These are phyloP conservation scores for Trichomycterus rosablanca DNA, from an alignment of 2,113 vertebrate genomes.

Conservation along the genomic window DNA sequence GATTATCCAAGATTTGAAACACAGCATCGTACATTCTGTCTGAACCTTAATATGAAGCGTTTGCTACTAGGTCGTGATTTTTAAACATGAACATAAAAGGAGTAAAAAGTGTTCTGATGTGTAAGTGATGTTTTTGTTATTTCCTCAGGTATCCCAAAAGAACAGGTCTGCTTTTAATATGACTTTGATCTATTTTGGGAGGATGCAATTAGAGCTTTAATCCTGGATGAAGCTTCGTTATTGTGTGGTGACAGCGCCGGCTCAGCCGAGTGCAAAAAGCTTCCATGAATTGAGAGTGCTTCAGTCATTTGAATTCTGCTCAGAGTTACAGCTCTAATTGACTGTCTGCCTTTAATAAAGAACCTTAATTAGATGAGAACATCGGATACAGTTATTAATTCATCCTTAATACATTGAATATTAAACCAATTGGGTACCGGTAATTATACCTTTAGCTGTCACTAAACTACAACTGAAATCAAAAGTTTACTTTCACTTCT, in stretches of 20 bases:
- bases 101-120: background rate
- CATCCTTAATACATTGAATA: too few relatives aligned
- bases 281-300: background rate
- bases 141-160: slow-evolving; percentile 8
- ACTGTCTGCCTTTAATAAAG: background rate
- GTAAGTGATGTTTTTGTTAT: slow-evolving; percentile 6
- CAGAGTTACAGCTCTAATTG: background rate
- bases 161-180: slow-evolving; percentile 16
- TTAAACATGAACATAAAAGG: background rate
- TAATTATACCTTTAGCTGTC: too few relatives aligned
- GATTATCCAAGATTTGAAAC: too few relatives aligned
- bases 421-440: too few relatives aligned
- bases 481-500: too few relatives aligned
- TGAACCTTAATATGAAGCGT: background rate
- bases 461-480: too few relatives aligned
- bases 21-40: background rate
- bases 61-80: background rate
- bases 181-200: slow-evolving; percentile 38
- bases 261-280: background rate
- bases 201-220: slow-evolving; percentile 13
- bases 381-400: too few relatives aligned
- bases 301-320: background rate
- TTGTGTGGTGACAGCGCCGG: background rate
- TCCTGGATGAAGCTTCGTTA: slow-evolving; percentile 19
- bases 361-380: background rate